Evolutionary conservation across 2,888 invertebrate species (phyloP), one percentile per base, ranked within the genome.

Genomic region (Watsonalla cultraria): DNA sequence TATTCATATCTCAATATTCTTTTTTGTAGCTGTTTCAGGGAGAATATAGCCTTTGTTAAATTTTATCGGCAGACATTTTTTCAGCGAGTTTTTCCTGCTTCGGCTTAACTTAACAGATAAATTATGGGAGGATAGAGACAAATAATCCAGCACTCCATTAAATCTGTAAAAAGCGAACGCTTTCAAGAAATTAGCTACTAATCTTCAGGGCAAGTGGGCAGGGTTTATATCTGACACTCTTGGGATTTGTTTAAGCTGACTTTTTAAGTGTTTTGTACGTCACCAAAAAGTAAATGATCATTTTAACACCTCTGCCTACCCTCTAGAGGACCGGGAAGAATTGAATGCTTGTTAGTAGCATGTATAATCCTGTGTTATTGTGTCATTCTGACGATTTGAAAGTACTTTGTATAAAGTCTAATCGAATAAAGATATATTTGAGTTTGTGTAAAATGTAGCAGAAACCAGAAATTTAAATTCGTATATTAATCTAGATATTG

Each of bases 131-230:
- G 80, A 83, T 80, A 70, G 66, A 75, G 70, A 70, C 69, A 68
- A 75, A 75, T 77, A 74, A 83, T 83, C 85, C 78, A 61, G 70
- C 74, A 81, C 79, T 82, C 82, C 83, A 84, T 84, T 86, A 86
- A 86, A 84, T 82, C 81, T 76, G 70, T 68, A 77, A 80, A 79
- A 82, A 80, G 77, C 72, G 78, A 81, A 81, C 73, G 84, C 84
- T 85, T 86, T 86, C 80, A 84, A 81, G 81, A 84, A 84, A 86
- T 85, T 85, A 83, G 82, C 76, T 58, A 76, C 80, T 84, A 84
- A 85, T 84, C 84, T 80, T 63, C 68, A 66, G 65, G 68, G 68
- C 68, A 70, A 74, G 74, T 78, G 72, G 74, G 74, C 76, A 72
- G 64, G 70, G 78, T 24, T 24, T 24, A 24, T 24, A 24, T 24